These are phyloP conservation scores for Ciconia maguari DNA, from an alignment of 2,113 vertebrate species.

Conservation along the genomic window DNA sequence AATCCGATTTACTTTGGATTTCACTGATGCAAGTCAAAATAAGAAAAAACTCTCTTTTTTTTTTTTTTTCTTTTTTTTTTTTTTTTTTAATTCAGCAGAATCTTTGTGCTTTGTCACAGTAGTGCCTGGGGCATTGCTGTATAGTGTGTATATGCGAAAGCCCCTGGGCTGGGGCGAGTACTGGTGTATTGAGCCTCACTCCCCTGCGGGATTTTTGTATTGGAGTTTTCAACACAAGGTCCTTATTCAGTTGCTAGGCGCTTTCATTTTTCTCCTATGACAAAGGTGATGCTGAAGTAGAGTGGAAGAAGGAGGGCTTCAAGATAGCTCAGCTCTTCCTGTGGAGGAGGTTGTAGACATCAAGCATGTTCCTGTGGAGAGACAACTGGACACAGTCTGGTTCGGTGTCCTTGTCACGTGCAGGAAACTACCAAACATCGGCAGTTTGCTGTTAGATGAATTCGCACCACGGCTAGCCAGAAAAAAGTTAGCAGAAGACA, in stretches of 20 bases:
- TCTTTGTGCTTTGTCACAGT: neutral
- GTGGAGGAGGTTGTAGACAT: neutral
- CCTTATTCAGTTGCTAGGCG: neutral
- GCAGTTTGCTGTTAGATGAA: neutral
- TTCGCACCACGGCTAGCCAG: neutral
- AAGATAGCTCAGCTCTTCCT: neutral
- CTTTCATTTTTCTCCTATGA: neutral
- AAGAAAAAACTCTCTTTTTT: neutral
- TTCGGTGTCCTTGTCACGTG: neutral
- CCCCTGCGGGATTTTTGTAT: neutral
- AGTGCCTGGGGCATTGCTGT: neutral
- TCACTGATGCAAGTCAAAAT: neutral
- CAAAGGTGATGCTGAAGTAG: neutral
- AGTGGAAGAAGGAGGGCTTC: neutral
- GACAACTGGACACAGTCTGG: neutral
- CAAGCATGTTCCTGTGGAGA: neutral
- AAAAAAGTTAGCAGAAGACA: neutral
- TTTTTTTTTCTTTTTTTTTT: no score
- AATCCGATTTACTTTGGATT: slow-evolving; percentile 20
- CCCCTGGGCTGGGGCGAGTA: neutral
- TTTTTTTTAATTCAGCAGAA: neutral
- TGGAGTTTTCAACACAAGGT: neutral
- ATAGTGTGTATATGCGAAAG: no score
- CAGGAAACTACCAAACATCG: neutral
- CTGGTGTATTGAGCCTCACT: neutral